phyloP scores from a whole-genome alignment of 2,113 vertebrate species.

The Notiomystis cincta region DNA sequence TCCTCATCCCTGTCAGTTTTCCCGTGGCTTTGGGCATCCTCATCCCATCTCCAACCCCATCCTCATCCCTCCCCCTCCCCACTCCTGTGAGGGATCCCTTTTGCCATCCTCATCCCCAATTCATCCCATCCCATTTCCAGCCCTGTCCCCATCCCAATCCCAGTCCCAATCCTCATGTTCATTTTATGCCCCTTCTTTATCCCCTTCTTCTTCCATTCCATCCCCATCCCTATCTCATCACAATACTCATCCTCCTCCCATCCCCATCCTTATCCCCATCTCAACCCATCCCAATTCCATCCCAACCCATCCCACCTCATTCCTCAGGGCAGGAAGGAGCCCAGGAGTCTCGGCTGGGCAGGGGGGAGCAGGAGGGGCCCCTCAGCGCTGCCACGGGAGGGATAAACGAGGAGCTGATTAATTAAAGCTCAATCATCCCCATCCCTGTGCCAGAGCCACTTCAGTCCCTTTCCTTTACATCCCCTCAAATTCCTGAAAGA shows the following conservation, averaged over 20 bases:
- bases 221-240: too few relatives aligned
- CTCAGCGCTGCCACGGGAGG: neutral
- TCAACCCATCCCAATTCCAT: neutral
- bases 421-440: neutral
- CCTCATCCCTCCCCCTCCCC: neutral
- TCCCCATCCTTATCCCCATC: neutral
- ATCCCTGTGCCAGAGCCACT: neutral
- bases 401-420: neutral
- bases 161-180: neutral
- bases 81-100: neutral
- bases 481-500: neutral
- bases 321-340: neutral
- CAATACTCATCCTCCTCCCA: too few relatives aligned
- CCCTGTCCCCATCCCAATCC: too few relatives aligned
- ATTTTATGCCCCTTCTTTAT: too few relatives aligned
- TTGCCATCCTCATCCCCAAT: neutral
- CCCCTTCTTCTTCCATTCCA: too few relatives aligned
- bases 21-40: neutral
- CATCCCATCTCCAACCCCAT: neutral
- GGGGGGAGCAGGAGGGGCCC: neutral
- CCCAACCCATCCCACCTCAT: neutral
- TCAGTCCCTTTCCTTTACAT: neutral
- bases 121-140: neutral
- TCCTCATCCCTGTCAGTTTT: neutral
- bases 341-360: rapidly evolving